Evolutionary conservation across 2,888 invertebrate species (phyloP).

Genomic region (Cenopis cana): DNA sequence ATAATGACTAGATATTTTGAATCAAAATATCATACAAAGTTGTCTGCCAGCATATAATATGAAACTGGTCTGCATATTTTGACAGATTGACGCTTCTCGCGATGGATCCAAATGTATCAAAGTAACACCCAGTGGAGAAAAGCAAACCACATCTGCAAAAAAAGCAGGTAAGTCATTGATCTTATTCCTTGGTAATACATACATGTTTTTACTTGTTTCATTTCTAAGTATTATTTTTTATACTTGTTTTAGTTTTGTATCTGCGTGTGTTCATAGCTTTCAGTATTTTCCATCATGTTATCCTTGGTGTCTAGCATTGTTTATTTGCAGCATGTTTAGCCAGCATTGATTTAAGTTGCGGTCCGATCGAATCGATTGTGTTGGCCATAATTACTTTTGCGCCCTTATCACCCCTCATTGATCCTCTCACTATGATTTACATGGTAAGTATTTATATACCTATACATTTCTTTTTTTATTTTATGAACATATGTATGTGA

Average conservation of each 20-base stretch:
- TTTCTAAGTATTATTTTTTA: slow-evolving; percentile 31
- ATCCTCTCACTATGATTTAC: slow-evolving; percentile 18
- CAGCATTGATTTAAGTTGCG: slow-evolving; percentile 19
- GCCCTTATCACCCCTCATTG: slow-evolving; percentile 25
- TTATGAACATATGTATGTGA: slow-evolving; percentile 19
- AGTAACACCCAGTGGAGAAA: slow-evolving; percentile 62
- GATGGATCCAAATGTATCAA: slow-evolving; percentile 68
- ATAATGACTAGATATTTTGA: neutral
- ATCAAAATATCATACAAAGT: neutral
- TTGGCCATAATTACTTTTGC: slow-evolving; percentile 20
- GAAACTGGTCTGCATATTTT: neutral
- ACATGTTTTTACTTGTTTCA: slow-evolving; percentile 49
- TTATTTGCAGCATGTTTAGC: slow-evolving; percentile 41
- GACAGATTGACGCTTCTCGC: slow-evolving; percentile 69
- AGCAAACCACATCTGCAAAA: slow-evolving; percentile 50
- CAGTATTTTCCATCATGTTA: slow-evolving; percentile 48
- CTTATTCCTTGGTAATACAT: slow-evolving; percentile 46
- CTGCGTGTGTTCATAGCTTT: slow-evolving; percentile 81
- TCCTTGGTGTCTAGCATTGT: slow-evolving; percentile 39
- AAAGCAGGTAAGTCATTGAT: slow-evolving; percentile 53
- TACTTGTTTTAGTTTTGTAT: slow-evolving; percentile 39
- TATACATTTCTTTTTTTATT: slow-evolving; percentile 27
- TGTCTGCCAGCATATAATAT: neutral
- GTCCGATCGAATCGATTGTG: slow-evolving; percentile 8
- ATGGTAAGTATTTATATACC: slow-evolving; percentile 36